Conservation (phyloP, 2,888 invertebrate genomes). For the Coelogynopora nodosa region DNA sequence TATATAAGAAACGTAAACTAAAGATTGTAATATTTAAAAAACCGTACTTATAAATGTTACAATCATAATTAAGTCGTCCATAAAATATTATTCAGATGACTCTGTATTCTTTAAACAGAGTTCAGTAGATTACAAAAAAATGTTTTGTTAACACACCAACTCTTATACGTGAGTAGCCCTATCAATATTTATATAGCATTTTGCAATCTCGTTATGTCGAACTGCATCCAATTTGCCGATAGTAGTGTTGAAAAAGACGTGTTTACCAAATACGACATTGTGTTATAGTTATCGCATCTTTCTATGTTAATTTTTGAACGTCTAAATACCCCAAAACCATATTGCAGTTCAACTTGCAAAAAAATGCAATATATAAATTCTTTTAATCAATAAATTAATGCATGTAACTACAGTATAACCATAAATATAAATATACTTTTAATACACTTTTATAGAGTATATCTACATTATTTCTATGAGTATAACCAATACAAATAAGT, state of each 20-base stretch:
- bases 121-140: neutral
- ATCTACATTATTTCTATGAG: too few species aligned
- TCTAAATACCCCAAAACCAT: neutral
- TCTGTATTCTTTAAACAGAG: neutral
- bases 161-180: neutral
- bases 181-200: too few species aligned
- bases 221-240: too few species aligned
- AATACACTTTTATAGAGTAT: too few species aligned
- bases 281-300: neutral
- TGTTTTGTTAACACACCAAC: neutral
- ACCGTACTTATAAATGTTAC: neutral
- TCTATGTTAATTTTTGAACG: neutral
- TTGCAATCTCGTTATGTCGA: too few species aligned
- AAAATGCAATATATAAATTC: neutral
- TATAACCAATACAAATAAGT: neutral
- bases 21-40: neutral
- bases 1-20: neutral
- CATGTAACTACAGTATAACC: neutral
- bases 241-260: too few species aligned
- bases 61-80: neutral
- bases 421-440: too few species aligned
- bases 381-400: neutral
- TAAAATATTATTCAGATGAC: neutral
- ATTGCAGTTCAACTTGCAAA: neutral
- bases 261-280: neutral